Base-by-base conservation (phyloP, 1,140 invertebrate species). In the Aleiodes sp. region DNA sequence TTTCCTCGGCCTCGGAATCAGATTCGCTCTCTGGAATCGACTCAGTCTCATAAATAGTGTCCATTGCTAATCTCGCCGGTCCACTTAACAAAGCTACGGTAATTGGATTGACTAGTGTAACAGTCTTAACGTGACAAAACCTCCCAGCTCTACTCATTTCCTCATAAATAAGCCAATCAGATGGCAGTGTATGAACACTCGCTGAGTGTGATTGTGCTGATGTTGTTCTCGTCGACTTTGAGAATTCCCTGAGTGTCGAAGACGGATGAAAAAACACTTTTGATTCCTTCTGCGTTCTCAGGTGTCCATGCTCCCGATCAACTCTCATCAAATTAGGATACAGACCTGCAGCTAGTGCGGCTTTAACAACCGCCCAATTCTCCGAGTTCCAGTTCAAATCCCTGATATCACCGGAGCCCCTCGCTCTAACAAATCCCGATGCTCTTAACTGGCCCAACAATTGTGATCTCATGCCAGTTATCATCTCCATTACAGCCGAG, bases 351-450 rank as follows among this genome's bases (percentile, higher is more conserved):
- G 92, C 91, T 3, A 99, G 79, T 3, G 94, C 94, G 2, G 95
- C 96, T 84, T 98, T 98, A 0, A 98, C 92, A 10, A 97, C 89
- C 12, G 94, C 90, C 96, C 96, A 98, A 82, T 94, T 95, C 75
- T 94, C 92, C 0, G 96, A 95, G 85, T 97, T 94, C 0, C 87
- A 82, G 86, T 98, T 98, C 85, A 87, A 14, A 78, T 92, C 90
- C 72, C 90, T 75, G 21, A 92, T 90, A 78, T 92, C 91, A 1
- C 93, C 90, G 2, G 90, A 87, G 1, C 93, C 94, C 74, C 91
- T 87, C 0, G 91, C 89, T 65, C 92, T 90, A 0, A 99, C 91
- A 76, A 98, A 93, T 4, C 94, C 92, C 0, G 93, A 90, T 0
- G 94, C 93, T 70, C 95, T 87, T n/a, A 98, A 82, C 73, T 97